A percentile compares a stretch with the other conserved stretches of the same genome.
phyloP scores from a whole-genome alignment of 2,113 vertebrate species.

The Sinosuthora webbiana region DNA sequence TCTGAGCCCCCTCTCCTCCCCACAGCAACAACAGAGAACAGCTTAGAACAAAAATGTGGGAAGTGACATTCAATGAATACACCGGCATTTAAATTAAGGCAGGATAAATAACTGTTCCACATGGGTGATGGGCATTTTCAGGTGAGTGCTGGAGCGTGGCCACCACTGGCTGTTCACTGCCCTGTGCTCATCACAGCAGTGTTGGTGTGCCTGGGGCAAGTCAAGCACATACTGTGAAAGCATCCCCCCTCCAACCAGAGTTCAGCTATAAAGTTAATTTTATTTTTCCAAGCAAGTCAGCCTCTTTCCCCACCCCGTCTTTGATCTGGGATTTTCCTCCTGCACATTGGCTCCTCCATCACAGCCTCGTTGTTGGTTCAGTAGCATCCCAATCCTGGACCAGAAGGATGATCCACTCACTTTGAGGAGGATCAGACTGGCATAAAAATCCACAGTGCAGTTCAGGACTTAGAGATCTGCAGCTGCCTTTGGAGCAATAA shows the following conservation, averaged over 20 bases:
- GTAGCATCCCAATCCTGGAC: neutral
- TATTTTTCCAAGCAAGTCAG: neutral
- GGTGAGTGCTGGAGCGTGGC: rapidly evolving
- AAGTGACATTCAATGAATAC: neutral
- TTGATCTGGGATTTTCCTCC: neutral
- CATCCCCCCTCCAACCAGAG: neutral
- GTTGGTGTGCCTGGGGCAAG: too few species aligned
- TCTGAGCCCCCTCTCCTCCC: too few species aligned
- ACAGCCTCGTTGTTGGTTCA: neutral
- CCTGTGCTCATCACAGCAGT: rapidly evolving
- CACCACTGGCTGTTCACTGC: rapidly evolving
- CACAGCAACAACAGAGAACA: neutral
- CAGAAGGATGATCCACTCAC: too few species aligned
- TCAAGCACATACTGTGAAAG: neutral
- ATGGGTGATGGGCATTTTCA: neutral
- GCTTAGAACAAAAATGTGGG: neutral
- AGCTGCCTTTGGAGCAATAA: neutral
- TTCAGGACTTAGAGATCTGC: neutral
- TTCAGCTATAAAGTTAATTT: neutral
- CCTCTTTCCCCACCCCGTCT: neutral
- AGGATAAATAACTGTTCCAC: neutral
- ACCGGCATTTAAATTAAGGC: conserved; percentile 10
- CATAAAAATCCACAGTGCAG: neutral
- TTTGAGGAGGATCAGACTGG: too few species aligned
- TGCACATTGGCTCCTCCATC: rapidly evolving